These are phyloP conservation scores for Nomada lathburiana DNA, from an alignment of 2,888 invertebrate species.

Conservation along the genomic window DNA sequence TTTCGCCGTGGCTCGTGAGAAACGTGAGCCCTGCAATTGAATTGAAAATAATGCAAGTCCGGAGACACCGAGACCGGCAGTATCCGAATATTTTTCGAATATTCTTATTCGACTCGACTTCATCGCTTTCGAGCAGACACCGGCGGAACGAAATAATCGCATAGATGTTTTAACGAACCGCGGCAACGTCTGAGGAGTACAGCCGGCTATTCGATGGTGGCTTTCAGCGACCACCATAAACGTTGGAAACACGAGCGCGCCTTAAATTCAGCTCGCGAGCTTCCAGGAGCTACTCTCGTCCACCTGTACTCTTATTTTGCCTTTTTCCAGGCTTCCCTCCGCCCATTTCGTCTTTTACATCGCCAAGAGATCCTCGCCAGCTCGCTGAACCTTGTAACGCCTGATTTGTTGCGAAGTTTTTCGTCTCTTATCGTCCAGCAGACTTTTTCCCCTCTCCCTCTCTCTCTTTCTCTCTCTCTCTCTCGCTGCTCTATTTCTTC, in stretches of 20 bases:
- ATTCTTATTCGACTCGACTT: constrained; percentile 7
- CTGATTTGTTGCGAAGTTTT: constrained; percentile 55
- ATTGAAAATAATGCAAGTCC: too few relatives aligned
- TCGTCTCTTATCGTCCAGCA: not conserved
- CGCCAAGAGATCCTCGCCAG: constrained; percentile 43
- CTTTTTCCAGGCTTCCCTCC: constrained; percentile 7
- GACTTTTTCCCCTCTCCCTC: not conserved
- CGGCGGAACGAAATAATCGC: constrained; percentile 50
- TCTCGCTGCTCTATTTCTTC: not conserved
- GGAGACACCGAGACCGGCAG: too few relatives aligned
- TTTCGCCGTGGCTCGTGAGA: not conserved
- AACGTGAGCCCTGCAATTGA: not conserved
- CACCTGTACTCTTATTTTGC: constrained; percentile 37
- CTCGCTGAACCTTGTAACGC: constrained; percentile 53
- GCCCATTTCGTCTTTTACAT: constrained; percentile 28
- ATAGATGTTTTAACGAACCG: constrained; percentile 50
- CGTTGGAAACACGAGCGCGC: constrained; percentile 31
- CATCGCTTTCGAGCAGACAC: constrained; percentile 48
- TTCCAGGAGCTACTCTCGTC: constrained; percentile 19
- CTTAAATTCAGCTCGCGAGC: constrained; percentile 15
- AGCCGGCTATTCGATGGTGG: not conserved
- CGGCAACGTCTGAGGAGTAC: not conserved
- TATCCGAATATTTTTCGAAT: too few relatives aligned
- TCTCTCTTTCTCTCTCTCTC: not conserved
- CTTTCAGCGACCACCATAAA: constrained; percentile 41